Evolutionary conservation across 2,888 invertebrate species (phyloP), one percentile per base, ranked within the genome.

Genomic region (Dynastes grantii): DNA sequence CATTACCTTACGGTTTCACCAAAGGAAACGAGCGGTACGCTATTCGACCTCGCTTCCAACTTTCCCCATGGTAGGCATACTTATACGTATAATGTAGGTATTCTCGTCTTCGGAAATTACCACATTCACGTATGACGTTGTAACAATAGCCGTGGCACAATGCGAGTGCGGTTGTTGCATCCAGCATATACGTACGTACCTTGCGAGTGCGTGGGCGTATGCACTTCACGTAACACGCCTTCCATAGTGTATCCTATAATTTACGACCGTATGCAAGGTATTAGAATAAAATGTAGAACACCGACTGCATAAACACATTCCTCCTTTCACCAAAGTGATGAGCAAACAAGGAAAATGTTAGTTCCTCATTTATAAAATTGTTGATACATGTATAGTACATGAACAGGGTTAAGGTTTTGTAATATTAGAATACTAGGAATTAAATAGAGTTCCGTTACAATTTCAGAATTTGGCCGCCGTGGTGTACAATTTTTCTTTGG

Each of bases 1-100:
- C 64, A 64, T 64, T 70, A 70, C 51, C 29, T 70, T 13, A 70
- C 51, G 40, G 51, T 70, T 70, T 29, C 29, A 53, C 13, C 58
- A 22, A 73, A 58, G 73, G 37, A 73, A 40, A 58, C 73, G 40
- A 55, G 29, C 13, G 37, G 37, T 53, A 22, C n/a, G 67, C 76
- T 65, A 64, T 65, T 79, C 78, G 81, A 81, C 82, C 81, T 81
- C 82, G 81, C 80, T 80, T 79, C 78, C 79, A 83, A 83, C 83
- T 83, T 83, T 83, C 83, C 81, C 83, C 81, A 78, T 80, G 37
- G 40, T 45, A 37, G 32, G 16, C 55, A 73, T 73, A 45, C 55
- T 27, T 67, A 22, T 67, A 22, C 27, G 67, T 67, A 67, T 67
- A 67, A 58, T 53, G 22, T 13, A 73, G 58, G 73, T 58, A 73